These are phyloP conservation scores for Drosophila helvetica DNA, from an alignment of 2,888 invertebrate species.

Conservation along the genomic window DNA sequence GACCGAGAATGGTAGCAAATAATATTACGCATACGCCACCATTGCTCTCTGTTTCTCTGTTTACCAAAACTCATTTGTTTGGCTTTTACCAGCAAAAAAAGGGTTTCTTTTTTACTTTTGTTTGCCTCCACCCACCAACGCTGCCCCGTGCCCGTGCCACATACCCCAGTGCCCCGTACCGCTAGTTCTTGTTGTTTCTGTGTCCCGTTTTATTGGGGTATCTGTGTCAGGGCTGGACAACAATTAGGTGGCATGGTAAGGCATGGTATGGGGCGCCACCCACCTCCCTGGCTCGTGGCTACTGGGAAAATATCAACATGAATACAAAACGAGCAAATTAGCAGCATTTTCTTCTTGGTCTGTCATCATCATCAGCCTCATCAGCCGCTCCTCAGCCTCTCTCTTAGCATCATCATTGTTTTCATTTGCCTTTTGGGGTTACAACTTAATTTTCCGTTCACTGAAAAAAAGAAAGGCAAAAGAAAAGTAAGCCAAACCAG, in stretches of 20 bases:
- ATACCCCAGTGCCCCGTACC: conserved; percentile 26
- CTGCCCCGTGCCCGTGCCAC: neutral
- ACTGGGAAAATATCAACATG: conserved; percentile 45
- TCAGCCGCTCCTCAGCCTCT: no score
- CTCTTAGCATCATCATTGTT: conserved; percentile 19
- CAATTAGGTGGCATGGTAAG: conserved; percentile 63
- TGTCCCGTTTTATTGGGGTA: conserved; percentile 44
- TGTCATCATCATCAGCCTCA: conserved; percentile 30
- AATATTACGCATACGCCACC: conserved; percentile 74
- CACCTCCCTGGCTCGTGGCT: conserved; percentile 10
- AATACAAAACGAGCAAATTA: conserved; percentile 65
- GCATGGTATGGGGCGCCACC: conserved; percentile 1
- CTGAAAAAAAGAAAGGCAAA: conserved; percentile 27
- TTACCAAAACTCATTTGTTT: conserved; percentile 60
- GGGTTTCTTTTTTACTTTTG: conserved; percentile 48
- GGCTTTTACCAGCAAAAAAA: conserved; percentile 37
- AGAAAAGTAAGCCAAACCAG: conserved; percentile 45
- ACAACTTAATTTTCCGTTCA: conserved; percentile 68
- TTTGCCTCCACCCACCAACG: conserved; percentile 32
- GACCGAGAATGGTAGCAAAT: conserved; percentile 45
- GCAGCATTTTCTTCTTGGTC: conserved; percentile 54
- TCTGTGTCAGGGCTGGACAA: conserved; percentile 78
- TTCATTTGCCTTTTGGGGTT: conserved; percentile 45
- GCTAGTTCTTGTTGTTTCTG: conserved; percentile 30
- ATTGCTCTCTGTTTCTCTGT: conserved; percentile 37